phyloP scores from a whole-genome alignment of 2,797 vertebrate species.

The Rhinoraja longicauda region DNA sequence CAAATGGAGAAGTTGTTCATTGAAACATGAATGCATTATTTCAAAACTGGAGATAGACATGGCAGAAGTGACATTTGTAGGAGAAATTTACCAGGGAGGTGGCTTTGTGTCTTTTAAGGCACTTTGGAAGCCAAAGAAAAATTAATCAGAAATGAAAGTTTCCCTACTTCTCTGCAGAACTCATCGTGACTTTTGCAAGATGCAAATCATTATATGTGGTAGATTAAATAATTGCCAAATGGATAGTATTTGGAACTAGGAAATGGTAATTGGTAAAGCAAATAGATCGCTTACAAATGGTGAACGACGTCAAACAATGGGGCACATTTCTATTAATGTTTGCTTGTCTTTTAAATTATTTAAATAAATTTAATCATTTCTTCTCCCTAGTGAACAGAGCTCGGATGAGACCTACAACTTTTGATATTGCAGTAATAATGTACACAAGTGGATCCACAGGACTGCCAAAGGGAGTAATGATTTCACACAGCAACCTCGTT shows the following conservation, averaged over 20 bases:
- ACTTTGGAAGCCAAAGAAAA: too few relatives aligned
- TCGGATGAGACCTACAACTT: conserved; percentile 60
- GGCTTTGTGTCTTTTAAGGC: too few relatives aligned
- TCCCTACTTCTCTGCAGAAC: too few relatives aligned
- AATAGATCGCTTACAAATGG: too few relatives aligned
- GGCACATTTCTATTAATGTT: conserved; percentile 29
- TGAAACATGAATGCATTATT: too few relatives aligned
- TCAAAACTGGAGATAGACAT: too few relatives aligned
- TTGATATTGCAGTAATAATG: conserved; percentile 89
- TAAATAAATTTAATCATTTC: conserved; percentile 10
- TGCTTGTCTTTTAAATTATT: not conserved
- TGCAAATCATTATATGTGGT: too few relatives aligned
- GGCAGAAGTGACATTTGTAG: too few relatives aligned
- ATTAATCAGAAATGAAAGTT: too few relatives aligned
- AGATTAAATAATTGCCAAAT: not conserved
- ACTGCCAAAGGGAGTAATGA: conserved; percentile 86
- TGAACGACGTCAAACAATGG: not conserved
- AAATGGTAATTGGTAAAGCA: not conserved
- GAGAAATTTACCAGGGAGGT: too few relatives aligned
- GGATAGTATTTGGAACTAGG: not conserved
- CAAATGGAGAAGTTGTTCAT: too few relatives aligned
- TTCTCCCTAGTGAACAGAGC: conserved; percentile 57
- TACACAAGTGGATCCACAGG: conserved; percentile 93
- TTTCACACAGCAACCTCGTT: conserved; percentile 87
- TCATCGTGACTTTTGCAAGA: too few relatives aligned